Evolutionary conservation across 1,140 invertebrate species (phyloP).

Genomic region (Drosophila ananassae): DNA sequence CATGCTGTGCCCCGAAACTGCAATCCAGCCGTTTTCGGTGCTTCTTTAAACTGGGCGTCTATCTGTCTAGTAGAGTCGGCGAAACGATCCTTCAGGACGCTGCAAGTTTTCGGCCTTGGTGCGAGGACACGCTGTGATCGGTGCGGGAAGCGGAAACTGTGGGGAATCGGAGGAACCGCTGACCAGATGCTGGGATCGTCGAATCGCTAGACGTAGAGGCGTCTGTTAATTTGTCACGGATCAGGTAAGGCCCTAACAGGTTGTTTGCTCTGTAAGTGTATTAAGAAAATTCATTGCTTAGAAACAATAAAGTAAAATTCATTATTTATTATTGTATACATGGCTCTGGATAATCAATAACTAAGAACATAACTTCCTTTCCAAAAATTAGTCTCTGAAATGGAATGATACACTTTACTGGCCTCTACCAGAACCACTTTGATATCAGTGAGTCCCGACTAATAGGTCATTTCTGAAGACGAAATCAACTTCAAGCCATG

Average conservation of each 20-base stretch:
- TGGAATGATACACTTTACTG: background rate
- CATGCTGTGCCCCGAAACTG: constrained; percentile 59
- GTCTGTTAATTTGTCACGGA: constrained; percentile 21
- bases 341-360: too few relatives aligned
- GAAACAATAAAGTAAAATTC: background rate
- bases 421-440: constrained; percentile 1
- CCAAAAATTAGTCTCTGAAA: too few relatives aligned
- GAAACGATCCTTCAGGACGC: constrained; percentile 10
- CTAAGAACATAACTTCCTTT: too few relatives aligned
- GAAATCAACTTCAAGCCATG: constrained; percentile 4
- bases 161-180: constrained; percentile 2
- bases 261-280: background rate
- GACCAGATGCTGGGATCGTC: background rate
- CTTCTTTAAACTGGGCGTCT: constrained; percentile 60
- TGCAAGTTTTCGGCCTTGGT: constrained; percentile 53
- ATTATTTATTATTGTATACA: too few relatives aligned
- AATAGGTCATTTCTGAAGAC: constrained; percentile 21
- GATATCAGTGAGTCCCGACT: constrained; percentile 11
- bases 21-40: constrained; percentile 12
- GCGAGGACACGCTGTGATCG: constrained; percentile 25
- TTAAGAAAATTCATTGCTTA: background rate
- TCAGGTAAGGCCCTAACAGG: constrained; percentile 3
- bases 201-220: constrained; percentile 23
- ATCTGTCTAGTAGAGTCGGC: constrained; percentile 51
- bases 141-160: constrained; percentile 18